phyloP scores from a whole-genome alignment of 2,113 vertebrate genomes.

The Solea solea region DNA sequence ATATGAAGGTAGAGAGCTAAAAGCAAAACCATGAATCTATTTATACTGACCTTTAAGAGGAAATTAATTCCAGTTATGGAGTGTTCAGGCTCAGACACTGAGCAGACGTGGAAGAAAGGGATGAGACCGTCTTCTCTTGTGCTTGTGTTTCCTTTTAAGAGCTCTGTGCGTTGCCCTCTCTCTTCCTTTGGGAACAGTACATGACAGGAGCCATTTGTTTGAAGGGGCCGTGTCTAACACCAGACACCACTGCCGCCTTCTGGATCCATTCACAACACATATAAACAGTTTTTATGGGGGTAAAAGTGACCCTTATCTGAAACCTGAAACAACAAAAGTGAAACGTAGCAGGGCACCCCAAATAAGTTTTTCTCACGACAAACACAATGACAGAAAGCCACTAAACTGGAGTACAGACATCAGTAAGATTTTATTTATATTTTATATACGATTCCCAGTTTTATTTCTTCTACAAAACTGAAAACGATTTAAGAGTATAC shows the following conservation, averaged over 20 bases:
- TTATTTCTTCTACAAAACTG: slow-evolving; percentile 50
- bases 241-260: slow-evolving; percentile 9
- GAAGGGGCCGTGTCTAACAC: slow-evolving; percentile 22
- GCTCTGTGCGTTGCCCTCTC: slow-evolving; percentile 12
- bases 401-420: slow-evolving; percentile 29
- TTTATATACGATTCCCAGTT: slow-evolving; percentile 37
- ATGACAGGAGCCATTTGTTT: slow-evolving; percentile 46
- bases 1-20: background rate
- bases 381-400: background rate
- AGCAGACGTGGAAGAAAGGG: slow-evolving; percentile 29
- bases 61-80: slow-evolving; percentile 24
- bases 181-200: slow-evolving; percentile 1
- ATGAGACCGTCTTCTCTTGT: slow-evolving; percentile 33
- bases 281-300: background rate
- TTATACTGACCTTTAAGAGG: slow-evolving; percentile 29
- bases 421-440: slow-evolving; percentile 69
- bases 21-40: too few relatives aligned
- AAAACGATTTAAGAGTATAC: slow-evolving; percentile 44
- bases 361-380: background rate
- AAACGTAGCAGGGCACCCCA: too few relatives aligned
- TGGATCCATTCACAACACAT: slow-evolving; percentile 17
- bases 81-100: slow-evolving; percentile 22
- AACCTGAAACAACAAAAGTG: too few relatives aligned
- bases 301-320: too few relatives aligned
- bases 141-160: slow-evolving; percentile 35